These are phyloP conservation scores for Lontra canadensis DNA, from an alignment of 2,113 vertebrate species.

Conservation along the genomic window DNA sequence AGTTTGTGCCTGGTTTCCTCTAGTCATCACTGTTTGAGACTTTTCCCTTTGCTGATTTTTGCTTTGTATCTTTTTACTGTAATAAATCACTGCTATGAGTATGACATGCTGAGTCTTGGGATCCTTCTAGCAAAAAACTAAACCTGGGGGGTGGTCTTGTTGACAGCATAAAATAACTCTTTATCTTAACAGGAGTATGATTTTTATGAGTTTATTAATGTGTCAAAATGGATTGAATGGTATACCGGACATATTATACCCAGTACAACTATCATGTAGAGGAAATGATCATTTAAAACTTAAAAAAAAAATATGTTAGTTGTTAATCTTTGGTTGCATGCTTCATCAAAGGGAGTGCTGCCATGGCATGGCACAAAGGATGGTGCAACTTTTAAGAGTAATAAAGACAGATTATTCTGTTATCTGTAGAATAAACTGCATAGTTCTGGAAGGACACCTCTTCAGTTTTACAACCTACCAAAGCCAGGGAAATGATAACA, in stretches of 20 bases:
- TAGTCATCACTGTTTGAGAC: accelerated
- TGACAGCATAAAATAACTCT: not conserved
- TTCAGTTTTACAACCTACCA: not conserved
- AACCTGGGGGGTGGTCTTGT: not conserved
- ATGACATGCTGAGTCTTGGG: not conserved
- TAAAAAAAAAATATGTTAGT: not conserved
- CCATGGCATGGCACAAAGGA: accelerated
- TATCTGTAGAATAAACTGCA: not conserved
- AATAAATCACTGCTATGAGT: not conserved
- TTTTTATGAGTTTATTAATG: not conserved
- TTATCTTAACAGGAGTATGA: not conserved
- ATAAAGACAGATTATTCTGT: not conserved
- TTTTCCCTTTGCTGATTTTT: not conserved
- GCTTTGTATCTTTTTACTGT: not conserved
- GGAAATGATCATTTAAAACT: not conserved
- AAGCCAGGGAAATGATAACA: not conserved
- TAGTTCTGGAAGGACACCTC: not conserved
- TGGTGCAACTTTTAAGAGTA: no score
- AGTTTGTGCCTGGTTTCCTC: not conserved
- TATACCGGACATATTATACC: not conserved
- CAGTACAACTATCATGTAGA: not conserved
- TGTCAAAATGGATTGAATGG: not conserved
- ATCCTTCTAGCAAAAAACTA: not conserved
- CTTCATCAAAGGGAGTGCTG: not conserved
- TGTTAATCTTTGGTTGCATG: not conserved